Percentiles rank a stretch among this genome's conserved stretches.
Evolutionary conservation across 2,113 vertebrate species (phyloP).

Genomic region (Mastomys natalensis): DNA sequence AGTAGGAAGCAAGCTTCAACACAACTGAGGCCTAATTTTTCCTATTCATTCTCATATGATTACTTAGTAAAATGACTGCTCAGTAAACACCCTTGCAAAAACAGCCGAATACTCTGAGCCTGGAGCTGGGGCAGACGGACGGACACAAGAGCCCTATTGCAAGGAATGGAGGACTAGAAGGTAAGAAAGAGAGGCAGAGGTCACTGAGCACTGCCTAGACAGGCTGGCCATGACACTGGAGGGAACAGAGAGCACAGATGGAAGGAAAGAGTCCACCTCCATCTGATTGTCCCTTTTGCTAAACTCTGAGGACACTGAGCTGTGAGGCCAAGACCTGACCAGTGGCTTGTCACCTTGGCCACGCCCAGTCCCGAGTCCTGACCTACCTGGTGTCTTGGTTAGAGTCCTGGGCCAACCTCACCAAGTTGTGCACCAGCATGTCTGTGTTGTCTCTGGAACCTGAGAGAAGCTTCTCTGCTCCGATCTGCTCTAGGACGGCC

Average conservation of each 20-base stretch:
- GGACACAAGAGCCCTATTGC: no score
- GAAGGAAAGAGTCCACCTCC: background rate
- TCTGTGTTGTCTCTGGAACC: slow-evolving; percentile 56
- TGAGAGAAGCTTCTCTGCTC: slow-evolving; percentile 78
- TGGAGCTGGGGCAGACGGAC: background rate
- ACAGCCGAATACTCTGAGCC: background rate
- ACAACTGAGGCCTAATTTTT: background rate
- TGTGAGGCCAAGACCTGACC: background rate
- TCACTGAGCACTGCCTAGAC: background rate
- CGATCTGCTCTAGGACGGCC: slow-evolving; percentile 58
- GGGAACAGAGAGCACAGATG: background rate
- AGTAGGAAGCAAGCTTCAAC: background rate
- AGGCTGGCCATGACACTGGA: fast-evolving
- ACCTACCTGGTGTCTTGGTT: slow-evolving; percentile 86
- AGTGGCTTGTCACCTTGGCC: background rate
- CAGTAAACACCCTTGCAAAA: background rate
- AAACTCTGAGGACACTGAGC: background rate
- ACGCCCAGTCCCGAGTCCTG: background rate
- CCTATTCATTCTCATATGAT: background rate
- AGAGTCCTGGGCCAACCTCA: slow-evolving; percentile 86
- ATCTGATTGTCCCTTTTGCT: background rate
- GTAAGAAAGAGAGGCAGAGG: no score
- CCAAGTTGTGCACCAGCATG: slow-evolving; percentile 67
- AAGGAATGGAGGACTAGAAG: background rate
- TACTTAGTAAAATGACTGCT: background rate